Evolutionary conservation across 92 coral and sea anemone species (phyloP).

Genomic region (Actinostola sp.): DNA sequence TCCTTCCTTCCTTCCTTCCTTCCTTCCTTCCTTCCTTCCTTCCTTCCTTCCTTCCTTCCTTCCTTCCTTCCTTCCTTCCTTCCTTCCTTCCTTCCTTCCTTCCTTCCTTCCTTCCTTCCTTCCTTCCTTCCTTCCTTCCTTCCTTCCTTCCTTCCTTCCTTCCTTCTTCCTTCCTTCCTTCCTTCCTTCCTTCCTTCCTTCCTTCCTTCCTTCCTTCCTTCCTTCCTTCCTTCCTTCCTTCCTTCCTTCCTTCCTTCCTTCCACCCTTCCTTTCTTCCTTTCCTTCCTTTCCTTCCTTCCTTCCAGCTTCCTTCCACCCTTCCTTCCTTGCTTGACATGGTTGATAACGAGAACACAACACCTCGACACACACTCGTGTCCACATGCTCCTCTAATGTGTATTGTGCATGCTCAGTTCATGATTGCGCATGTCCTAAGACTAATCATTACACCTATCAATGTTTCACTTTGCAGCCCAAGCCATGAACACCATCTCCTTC

Average conservation of each 20-base stretch:
- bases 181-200: background rate
- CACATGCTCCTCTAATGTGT: no score
- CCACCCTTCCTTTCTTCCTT: background rate
- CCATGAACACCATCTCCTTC: slow-evolving; percentile 97
- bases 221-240: no score
- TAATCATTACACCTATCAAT: background rate
- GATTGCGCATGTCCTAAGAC: background rate
- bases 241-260: background rate
- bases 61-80: background rate
- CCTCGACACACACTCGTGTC: no score
- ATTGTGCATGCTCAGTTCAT: no score
- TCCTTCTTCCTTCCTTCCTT: background rate
- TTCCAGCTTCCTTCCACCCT: no score
- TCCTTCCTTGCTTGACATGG: no score
- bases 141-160: background rate
- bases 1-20: no score
- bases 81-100: background rate
- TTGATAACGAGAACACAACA: no score
- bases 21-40: no score
- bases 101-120: background rate
- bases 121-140: background rate
- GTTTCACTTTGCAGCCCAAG: slow-evolving; percentile 83
- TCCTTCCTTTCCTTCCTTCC: background rate
- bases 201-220: slow-evolving; percentile 8
- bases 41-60: no score